Evolutionary conservation across 2,888 invertebrate species (phyloP).

Genomic region (Agrotis clavis): DNA sequence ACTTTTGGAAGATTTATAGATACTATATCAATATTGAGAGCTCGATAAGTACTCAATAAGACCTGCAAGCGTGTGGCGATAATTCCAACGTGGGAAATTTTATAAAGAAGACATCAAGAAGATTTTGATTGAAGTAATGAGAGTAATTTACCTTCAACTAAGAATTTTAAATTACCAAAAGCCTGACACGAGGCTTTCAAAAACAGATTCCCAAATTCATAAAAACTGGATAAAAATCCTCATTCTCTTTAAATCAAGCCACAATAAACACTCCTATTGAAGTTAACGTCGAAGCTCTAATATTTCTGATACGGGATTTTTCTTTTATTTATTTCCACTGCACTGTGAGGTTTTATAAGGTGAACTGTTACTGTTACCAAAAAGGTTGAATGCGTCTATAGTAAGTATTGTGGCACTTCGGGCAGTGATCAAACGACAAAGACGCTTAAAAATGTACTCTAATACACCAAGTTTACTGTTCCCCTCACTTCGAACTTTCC

Average conservation of each 20-base stretch:
- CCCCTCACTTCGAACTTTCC: slow-evolving; percentile 12
- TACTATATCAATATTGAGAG: background rate
- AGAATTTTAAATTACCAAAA: slow-evolving; percentile 26
- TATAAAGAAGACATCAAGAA: slow-evolving; percentile 24
- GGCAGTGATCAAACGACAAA: slow-evolving; percentile 86
- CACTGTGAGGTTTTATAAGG: slow-evolving; percentile 64
- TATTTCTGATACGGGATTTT: slow-evolving; percentile 60
- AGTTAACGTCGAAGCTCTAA: slow-evolving; percentile 57
- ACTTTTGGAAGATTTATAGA: slow-evolving; percentile 24
- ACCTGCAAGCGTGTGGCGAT: slow-evolving; percentile 4
- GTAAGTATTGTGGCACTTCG: slow-evolving; percentile 80
- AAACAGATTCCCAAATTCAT: slow-evolving; percentile 44
- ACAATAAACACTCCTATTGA: slow-evolving; percentile 59
- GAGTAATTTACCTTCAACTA: slow-evolving; percentile 13
- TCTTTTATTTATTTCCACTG: slow-evolving; percentile 68
- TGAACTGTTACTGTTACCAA: slow-evolving; percentile 76
- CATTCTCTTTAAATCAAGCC: slow-evolving; percentile 47
- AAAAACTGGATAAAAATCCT: slow-evolving; percentile 43
- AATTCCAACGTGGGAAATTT: slow-evolving; percentile 31
- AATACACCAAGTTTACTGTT: slow-evolving; percentile 69
- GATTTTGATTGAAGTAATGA: slow-evolving; percentile 18
- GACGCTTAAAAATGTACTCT: slow-evolving; percentile 85
- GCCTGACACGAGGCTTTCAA: slow-evolving; percentile 27
- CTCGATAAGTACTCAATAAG: background rate
- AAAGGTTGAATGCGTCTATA: slow-evolving; percentile 79